phyloP scores from a whole-genome alignment of 2,797 vertebrate species.

The Gambusia yucatana region DNA sequence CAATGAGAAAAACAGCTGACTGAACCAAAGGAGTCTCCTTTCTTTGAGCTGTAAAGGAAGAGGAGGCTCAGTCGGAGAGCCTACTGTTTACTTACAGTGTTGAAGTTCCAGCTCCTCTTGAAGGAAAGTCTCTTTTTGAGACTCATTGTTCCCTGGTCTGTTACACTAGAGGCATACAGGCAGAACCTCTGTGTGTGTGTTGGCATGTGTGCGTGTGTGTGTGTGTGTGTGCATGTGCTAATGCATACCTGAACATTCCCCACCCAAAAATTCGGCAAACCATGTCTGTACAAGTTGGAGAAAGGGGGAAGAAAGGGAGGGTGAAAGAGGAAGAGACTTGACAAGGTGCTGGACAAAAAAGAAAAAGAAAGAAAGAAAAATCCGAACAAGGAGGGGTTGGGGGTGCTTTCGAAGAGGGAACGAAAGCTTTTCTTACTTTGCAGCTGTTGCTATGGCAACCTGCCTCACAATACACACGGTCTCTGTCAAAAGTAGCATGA shows the following conservation, averaged over 20 bases:
- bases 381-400: slow-evolving; percentile 1
- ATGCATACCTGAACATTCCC: slow-evolving; percentile 82
- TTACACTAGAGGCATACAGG: slow-evolving; percentile 65
- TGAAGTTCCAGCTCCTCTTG: slow-evolving; percentile 76
- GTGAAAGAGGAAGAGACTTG: slow-evolving; percentile 63
- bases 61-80: slow-evolving; percentile 46
- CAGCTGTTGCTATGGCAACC: slow-evolving; percentile 73
- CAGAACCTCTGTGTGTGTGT: slow-evolving; percentile 62
- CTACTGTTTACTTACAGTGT: slow-evolving; percentile 75
- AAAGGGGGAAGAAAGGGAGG: slow-evolving; percentile 57
- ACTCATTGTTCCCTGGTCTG: slow-evolving; percentile 79
- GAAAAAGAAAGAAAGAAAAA: neutral
- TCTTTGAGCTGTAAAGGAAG: slow-evolving; percentile 36
- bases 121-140: slow-evolving; percentile 85
- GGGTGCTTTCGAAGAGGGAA: slow-evolving; percentile 37
- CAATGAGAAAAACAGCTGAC: slow-evolving; percentile 81
- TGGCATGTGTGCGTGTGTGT: neutral
- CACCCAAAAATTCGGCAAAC: slow-evolving; percentile 76
- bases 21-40: slow-evolving; percentile 64
- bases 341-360: slow-evolving; percentile 61
- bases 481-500: slow-evolving; percentile 65
- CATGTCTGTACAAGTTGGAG: slow-evolving; percentile 87
- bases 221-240: slow-evolving; percentile 51
- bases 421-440: slow-evolving; percentile 63
- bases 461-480: slow-evolving; percentile 65